Conservation (phyloP, 1,140 invertebrate species). For the Heliconius nattereri region DNA sequence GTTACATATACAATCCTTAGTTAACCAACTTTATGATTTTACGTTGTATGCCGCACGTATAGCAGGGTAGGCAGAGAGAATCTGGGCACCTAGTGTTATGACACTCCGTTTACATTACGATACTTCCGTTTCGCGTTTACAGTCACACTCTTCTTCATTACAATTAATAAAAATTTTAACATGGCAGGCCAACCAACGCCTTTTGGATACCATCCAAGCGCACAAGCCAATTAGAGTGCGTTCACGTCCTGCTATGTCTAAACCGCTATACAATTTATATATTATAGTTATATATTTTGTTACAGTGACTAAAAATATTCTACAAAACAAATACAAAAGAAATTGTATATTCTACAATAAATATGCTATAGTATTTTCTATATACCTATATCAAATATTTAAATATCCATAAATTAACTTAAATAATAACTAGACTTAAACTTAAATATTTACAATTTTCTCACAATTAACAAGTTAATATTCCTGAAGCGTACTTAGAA, state of each 20-base stretch:
- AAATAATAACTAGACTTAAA: background rate
- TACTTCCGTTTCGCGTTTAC: too few species aligned
- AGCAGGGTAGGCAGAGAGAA: background rate
- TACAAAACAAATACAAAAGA: background rate
- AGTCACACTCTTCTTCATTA: too few species aligned
- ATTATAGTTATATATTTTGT: background rate
- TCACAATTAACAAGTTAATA: background rate
- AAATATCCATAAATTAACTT: background rate
- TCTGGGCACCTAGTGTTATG: background rate
- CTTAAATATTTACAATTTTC: background rate
- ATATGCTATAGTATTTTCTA: too few species aligned
- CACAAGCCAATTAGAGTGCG: background rate
- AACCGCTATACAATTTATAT: background rate
- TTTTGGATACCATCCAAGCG: background rate
- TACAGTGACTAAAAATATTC: background rate
- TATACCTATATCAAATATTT: background rate
- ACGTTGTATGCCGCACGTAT: background rate
- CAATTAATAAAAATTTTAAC: background rate
- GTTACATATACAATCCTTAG: too few species aligned
- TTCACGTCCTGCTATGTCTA: background rate
- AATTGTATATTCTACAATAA: too few species aligned
- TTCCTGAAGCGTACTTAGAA: slow-evolving; percentile 8
- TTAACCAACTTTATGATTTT: too few species aligned
- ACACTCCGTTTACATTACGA: too few species aligned
- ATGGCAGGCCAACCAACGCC: background rate